A percentile compares a stretch with the other conserved stretches of the same genome.
Conservation (phyloP, 2,888 invertebrate species). For the Oxytorus armatus region DNA sequence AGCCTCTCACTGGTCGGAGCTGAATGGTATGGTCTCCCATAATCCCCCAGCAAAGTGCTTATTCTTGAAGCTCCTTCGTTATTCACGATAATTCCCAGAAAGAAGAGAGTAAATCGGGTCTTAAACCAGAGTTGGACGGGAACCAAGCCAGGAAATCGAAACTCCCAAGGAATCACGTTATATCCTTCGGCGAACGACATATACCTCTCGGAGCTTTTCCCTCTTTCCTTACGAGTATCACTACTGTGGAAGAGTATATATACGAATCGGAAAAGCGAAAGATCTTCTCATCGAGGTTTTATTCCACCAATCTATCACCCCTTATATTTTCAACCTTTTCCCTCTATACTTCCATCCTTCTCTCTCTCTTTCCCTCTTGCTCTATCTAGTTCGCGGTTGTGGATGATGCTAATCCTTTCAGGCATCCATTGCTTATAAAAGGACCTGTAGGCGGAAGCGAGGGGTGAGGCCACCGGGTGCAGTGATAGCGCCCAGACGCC, state of each 20-base stretch:
- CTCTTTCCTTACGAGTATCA: not conserved
- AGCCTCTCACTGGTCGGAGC: not conserved
- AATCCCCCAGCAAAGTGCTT: conserved; percentile 22
- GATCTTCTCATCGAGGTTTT: conserved; percentile 12
- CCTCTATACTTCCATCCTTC: not conserved
- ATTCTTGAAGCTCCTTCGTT: conserved; percentile 33
- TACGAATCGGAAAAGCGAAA: conserved; percentile 22
- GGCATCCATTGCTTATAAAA: conserved; percentile 57
- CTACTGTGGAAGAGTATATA: not conserved
- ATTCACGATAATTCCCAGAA: conserved; percentile 40
- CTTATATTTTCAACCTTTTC: not conserved
- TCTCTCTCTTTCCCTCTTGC: not conserved
- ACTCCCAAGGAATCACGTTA: conserved; percentile 21
- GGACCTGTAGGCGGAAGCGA: conserved; percentile 56
- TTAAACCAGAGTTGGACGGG: conserved; percentile 66
- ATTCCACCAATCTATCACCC: conserved; percentile 15
- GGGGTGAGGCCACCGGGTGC: conserved; percentile 67
- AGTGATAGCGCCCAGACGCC: conserved; percentile 71
- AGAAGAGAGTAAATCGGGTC: conserved; percentile 33
- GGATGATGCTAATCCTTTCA: conserved; percentile 57
- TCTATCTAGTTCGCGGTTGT: conserved; percentile 22
- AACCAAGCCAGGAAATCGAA: conserved; percentile 48
- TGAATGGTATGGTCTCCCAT: conserved; percentile 5
- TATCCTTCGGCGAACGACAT: not conserved
- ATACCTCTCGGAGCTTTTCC: not conserved